Evolutionary conservation across 2,113 vertebrate genomes (phyloP).

Genomic region (Aplodontia rufa): DNA sequence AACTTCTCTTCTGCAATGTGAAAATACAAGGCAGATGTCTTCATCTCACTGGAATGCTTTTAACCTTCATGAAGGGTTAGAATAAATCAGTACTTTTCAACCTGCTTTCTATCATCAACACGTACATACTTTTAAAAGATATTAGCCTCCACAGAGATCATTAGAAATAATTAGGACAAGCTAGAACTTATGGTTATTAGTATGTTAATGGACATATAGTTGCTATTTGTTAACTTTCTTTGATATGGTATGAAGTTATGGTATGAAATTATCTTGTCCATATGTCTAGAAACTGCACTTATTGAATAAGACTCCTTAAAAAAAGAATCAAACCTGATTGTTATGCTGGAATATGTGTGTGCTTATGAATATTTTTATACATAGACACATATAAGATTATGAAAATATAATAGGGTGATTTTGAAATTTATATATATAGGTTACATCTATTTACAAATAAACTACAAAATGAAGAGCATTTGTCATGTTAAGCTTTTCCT

Average conservation of each 20-base stretch:
- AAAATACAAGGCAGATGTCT: conserved; percentile 87
- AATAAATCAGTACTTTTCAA: conserved; percentile 86
- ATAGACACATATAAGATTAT: neutral
- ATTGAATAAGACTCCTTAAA: neutral
- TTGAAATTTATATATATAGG: neutral
- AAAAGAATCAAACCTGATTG: neutral
- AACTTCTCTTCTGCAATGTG: conserved; percentile 83
- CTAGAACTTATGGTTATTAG: conserved; percentile 77
- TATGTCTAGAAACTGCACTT: conserved; percentile 22
- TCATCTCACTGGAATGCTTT: conserved; percentile 88
- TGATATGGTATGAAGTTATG: conserved; percentile 47
- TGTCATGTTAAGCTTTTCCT: conserved; percentile 34
- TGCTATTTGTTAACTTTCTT: conserved; percentile 62
- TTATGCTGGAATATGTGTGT: neutral
- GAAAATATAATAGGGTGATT: neutral
- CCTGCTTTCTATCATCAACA: conserved; percentile 88
- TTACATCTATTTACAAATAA: conserved; percentile 31
- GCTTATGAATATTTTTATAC: neutral
- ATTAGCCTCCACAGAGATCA: conserved; percentile 82
- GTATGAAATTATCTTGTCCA: conserved; percentile 62
- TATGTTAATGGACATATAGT: conserved; percentile 57
- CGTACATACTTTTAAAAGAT: conserved; percentile 81
- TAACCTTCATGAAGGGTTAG: conserved; percentile 88
- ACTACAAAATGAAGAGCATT: conserved; percentile 17
- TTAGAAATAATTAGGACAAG: conserved; percentile 80